Percentiles rank a stretch among this genome's conserved stretches.
Evolutionary conservation across 1,140 invertebrate species (phyloP).

Genomic region (Bombus haemorrhoidalis): DNA sequence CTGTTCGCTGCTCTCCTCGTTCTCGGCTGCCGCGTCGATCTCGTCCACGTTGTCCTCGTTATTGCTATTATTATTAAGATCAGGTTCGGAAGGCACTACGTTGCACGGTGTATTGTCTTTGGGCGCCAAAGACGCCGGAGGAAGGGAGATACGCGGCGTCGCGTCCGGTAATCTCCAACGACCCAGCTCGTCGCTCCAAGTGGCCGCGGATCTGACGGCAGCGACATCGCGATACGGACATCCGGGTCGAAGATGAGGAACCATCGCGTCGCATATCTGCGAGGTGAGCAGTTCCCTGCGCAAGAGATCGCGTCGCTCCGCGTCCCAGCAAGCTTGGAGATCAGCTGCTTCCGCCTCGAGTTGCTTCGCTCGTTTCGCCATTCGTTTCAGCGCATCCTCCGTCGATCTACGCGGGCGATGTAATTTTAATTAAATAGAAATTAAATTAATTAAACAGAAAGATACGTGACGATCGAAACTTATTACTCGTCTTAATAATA

Average conservation of each 20-base stretch:
- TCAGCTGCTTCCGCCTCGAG: conserved; percentile 79
- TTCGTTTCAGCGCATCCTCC: conserved; percentile 79
- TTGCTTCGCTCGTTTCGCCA: conserved; percentile 78
- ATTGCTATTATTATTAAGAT: conserved; percentile 77
- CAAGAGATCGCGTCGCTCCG: conserved; percentile 78
- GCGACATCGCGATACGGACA: conserved; percentile 79
- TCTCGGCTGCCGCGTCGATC: conserved; percentile 44
- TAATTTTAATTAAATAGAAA: too few relatives aligned
- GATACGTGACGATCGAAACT: too few relatives aligned
- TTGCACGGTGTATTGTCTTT: conserved; percentile 43
- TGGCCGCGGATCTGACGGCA: conserved; percentile 74
- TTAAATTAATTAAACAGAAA: too few relatives aligned
- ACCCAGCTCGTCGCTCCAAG: conserved; percentile 80
- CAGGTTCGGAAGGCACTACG: conserved; percentile 64
- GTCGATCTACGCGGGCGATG: conserved; percentile 68
- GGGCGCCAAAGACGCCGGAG: conserved; percentile 66
- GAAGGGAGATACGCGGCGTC: conserved; percentile 73
- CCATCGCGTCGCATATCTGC: conserved; percentile 80
- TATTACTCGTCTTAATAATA: too few relatives aligned
- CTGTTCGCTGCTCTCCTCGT: conserved; percentile 39
- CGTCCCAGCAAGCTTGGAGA: conserved; percentile 81
- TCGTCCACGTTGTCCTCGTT: conserved; percentile 56
- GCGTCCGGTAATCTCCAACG: conserved; percentile 80
- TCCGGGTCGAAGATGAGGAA: conserved; percentile 80
- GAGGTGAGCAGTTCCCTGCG: conserved; percentile 78